A percentile compares a stretch with the other conserved stretches of the same genome.
Evolutionary conservation across 2,113 vertebrate species (phyloP).

Genomic region (Hyla sarda): DNA sequence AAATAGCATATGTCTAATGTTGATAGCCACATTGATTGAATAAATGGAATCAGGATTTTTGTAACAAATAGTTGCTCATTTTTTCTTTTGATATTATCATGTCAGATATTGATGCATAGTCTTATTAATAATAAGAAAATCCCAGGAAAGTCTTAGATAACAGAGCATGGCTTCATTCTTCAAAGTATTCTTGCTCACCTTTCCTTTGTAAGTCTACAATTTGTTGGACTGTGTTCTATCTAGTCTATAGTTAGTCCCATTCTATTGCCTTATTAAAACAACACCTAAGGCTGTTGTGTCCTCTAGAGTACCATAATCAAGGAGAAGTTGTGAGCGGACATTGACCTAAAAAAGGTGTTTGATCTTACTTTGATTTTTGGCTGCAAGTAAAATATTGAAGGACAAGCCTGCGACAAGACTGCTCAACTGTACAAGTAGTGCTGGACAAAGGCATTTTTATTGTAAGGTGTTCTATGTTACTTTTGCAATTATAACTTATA

Average conservation of each 20-base stretch:
- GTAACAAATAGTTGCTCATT: slow-evolving; percentile 5
- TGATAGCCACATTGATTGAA: slow-evolving; percentile 46
- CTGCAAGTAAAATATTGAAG: slow-evolving; percentile 7
- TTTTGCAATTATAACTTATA: background rate
- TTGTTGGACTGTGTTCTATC: background rate
- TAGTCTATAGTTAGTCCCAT: slow-evolving; percentile 11
- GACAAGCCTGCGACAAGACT: slow-evolving; percentile 17
- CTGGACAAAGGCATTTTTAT: background rate
- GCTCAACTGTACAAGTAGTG: background rate
- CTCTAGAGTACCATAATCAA: slow-evolving; percentile 22
- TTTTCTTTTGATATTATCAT: slow-evolving; percentile 2
- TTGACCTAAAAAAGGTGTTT: slow-evolving; percentile 37
- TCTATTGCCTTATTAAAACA: slow-evolving; percentile 28
- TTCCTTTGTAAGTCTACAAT: background rate
- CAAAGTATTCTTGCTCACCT: slow-evolving; percentile 29
- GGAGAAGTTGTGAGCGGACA: background rate
- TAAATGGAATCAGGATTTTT: slow-evolving; percentile 4
- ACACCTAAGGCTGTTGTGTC: slow-evolving; percentile 31
- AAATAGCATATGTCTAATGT: slow-evolving; percentile 35
- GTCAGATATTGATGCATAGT: background rate
- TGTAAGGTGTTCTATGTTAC: background rate
- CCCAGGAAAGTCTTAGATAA: background rate
- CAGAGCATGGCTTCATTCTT: background rate
- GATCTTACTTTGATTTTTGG: slow-evolving; percentile 36
- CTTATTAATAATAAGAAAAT: background rate